phyloP scores from a whole-genome alignment of 2,888 invertebrate species.

The Oscheius sp. region DNA sequence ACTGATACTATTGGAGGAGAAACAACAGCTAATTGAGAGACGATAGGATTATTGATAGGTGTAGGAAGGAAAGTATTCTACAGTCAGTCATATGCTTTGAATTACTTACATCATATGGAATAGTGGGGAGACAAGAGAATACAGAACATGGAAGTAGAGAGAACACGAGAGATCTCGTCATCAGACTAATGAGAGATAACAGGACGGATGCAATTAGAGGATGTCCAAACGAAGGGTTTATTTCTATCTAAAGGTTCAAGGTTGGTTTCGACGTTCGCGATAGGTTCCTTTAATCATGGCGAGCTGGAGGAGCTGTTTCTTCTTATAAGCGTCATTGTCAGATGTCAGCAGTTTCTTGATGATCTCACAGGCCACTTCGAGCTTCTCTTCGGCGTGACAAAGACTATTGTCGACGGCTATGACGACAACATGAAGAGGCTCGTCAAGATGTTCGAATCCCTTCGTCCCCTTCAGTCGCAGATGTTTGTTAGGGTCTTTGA shows the following conservation, averaged over 20 bases:
- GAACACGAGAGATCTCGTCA: too few species aligned
- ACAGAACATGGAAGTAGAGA: too few species aligned
- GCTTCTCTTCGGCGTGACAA: constrained; percentile 79
- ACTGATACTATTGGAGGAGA: background rate
- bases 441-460: constrained; percentile 62
- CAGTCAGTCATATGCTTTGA: background rate
- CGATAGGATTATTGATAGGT: background rate
- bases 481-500: constrained; percentile 52
- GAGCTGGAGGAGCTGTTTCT: constrained; percentile 96
- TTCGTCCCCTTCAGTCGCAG: constrained; percentile 43
- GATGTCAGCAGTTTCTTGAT: constrained; percentile 95
- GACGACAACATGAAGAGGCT: constrained; percentile 61
- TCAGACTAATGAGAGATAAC: too few species aligned
- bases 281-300: constrained; percentile 83
- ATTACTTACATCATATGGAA: constrained; percentile 7
- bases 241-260: too few species aligned
- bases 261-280: too few species aligned
- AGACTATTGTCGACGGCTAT: constrained; percentile 40
- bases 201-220: too few species aligned
- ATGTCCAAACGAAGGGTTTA: too few species aligned
- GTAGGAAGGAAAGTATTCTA: constrained; percentile 3
- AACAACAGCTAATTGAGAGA: background rate
- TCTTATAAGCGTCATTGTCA: constrained; percentile 98
- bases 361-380: constrained; percentile 93
- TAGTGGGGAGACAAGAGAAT: background rate